Evolutionary conservation across 2,113 vertebrate genomes (phyloP).

Genomic region (Cinclus mexicanus): DNA sequence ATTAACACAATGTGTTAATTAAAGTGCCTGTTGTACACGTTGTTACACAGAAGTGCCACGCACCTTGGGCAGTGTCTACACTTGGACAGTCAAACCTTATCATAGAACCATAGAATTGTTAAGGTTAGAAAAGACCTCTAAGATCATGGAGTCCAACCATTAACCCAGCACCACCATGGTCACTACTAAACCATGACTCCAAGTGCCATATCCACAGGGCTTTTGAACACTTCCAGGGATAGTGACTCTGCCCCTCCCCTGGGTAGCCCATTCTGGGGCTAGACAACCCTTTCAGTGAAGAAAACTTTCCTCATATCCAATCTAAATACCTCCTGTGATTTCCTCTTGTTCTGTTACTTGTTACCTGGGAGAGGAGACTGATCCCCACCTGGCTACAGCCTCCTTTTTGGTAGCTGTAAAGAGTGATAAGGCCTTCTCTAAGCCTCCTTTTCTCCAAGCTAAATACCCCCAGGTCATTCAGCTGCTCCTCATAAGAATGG

Average conservation of each 20-base stretch:
- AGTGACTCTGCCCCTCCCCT: not conserved
- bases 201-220: not conserved
- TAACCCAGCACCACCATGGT: not conserved
- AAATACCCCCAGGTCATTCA: not conserved
- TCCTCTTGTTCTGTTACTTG: not conserved
- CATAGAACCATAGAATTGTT: not conserved
- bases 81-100: not conserved
- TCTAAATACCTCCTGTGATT: not conserved
- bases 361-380: not conserved
- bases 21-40: not conserved
- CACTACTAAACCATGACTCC: not conserved
- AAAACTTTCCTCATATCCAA: not conserved
- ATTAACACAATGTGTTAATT: not conserved
- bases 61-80: not conserved
- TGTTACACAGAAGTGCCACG: not conserved
- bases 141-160: not conserved
- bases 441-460: not conserved
- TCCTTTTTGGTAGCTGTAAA: not conserved
- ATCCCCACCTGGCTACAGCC: not conserved
- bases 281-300: not conserved
- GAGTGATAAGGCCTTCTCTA: not conserved
- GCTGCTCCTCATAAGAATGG: not conserved
- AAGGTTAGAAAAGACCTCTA: not conserved
- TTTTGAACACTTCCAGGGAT: not conserved
- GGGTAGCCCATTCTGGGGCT: not conserved